Conservation (phyloP, 2,113 vertebrate species). For the Melanerpes formicivorus region DNA sequence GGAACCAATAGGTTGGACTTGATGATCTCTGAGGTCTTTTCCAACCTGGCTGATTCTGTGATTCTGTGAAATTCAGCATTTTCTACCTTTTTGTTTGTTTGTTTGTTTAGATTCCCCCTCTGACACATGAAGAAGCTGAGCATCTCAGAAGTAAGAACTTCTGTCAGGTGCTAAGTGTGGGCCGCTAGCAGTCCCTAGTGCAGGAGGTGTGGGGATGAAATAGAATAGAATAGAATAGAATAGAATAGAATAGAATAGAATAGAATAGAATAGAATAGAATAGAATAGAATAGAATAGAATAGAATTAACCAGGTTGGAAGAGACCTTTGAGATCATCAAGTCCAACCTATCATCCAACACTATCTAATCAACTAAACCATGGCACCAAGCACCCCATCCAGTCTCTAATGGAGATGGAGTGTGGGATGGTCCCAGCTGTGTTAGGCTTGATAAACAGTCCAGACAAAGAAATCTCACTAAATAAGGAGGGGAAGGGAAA, state of each 20-base stretch:
- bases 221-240: too few relatives aligned
- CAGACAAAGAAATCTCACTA: background rate
- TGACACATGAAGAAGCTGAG: background rate
- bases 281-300: too few relatives aligned
- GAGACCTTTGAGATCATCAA: too few relatives aligned
- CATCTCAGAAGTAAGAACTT: background rate
- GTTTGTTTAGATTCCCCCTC: background rate
- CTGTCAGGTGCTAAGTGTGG: background rate
- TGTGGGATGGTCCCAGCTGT: background rate
- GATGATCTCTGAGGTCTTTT: too few relatives aligned
- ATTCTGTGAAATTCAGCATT: background rate
- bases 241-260: too few relatives aligned
- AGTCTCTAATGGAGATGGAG: too few relatives aligned
- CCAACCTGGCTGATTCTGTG: too few relatives aligned
- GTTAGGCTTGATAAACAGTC: background rate
- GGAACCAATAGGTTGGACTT: background rate
- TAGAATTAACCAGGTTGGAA: too few relatives aligned
- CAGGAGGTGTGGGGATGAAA: background rate
- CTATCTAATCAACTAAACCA: too few relatives aligned
- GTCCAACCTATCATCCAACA: too few relatives aligned
- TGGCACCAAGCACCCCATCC: too few relatives aligned
- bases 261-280: too few relatives aligned
- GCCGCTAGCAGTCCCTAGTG: background rate
- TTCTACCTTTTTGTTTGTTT: background rate
- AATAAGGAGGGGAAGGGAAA: background rate